Conservation (phyloP, 2,888 invertebrate genomes). For the Ganaspis brasiliensis region DNA sequence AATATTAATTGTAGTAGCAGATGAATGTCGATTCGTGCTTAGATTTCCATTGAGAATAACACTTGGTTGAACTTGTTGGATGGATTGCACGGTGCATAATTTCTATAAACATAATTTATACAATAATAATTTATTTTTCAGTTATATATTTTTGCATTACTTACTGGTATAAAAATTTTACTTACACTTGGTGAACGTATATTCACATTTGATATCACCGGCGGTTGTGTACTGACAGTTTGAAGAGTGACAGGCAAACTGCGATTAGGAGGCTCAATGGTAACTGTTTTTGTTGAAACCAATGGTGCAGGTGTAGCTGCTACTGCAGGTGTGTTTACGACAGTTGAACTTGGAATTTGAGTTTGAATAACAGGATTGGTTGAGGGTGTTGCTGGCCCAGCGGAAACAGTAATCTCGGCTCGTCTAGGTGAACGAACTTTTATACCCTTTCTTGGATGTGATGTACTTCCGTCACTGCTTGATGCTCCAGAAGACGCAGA, state of each 20-base stretch:
- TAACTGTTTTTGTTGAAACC: constrained; percentile 51
- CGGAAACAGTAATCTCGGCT: constrained; percentile 58
- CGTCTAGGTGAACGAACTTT: constrained; percentile 75
- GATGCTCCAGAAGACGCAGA: constrained; percentile 24
- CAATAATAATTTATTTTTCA: background rate
- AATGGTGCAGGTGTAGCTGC: constrained; percentile 50
- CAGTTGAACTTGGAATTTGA: constrained; percentile 27
- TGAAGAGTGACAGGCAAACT: constrained; percentile 49
- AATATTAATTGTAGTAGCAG: constrained; percentile 56
- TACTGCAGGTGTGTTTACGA: constrained; percentile 35
- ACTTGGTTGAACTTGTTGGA: constrained; percentile 59
- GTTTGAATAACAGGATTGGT: background rate
- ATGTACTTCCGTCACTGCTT: background rate
- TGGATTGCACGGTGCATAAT: constrained; percentile 18
- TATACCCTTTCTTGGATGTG: constrained; percentile 65
- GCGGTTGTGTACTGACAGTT: constrained; percentile 37
- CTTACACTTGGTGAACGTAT: constrained; percentile 49
- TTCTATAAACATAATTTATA: constrained; percentile 36
- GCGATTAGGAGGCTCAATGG: constrained; percentile 52
- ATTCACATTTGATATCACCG: constrained; percentile 47
- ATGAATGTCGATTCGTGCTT: constrained; percentile 62
- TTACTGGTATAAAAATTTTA: background rate
- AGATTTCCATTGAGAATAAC: constrained; percentile 72
- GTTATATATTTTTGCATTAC: too few species aligned
- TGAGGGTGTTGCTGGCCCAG: constrained; percentile 4